A percentile compares a stretch with the other conserved stretches of the same genome.
Conservation (phyloP, 2,888 invertebrate species). For the Harmothoe impar region DNA sequence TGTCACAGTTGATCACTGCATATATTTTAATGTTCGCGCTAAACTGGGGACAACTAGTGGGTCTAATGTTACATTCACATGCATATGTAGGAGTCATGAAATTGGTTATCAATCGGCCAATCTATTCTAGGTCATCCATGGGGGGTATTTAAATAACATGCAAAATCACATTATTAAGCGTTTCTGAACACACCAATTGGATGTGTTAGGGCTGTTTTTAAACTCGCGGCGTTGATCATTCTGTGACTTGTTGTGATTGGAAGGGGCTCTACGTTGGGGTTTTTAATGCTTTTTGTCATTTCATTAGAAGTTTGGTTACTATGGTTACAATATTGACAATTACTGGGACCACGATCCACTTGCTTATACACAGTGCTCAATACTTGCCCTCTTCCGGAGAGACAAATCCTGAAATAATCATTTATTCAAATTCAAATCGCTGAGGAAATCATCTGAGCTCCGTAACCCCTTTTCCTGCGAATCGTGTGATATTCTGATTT, state of each 20-base stretch:
- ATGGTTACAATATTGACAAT: constrained; percentile 41
- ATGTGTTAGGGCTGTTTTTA: background rate
- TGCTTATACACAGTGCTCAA: constrained; percentile 59
- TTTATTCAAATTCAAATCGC: constrained; percentile 45
- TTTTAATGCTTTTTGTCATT: background rate
- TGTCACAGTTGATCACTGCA: background rate
- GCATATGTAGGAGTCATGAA: background rate
- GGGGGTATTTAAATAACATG: background rate
- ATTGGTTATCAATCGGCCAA: background rate
- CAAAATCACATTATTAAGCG: background rate
- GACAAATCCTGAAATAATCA: constrained; percentile 56
- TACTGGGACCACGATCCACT: constrained; percentile 8
- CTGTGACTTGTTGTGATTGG: background rate
- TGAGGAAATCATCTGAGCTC: constrained; percentile 4
- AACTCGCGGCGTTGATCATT: background rate
- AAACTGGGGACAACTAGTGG: background rate
- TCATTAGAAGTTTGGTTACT: background rate
- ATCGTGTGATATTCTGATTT: background rate
- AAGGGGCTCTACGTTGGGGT: background rate
- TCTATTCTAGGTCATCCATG: background rate
- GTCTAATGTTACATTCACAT: background rate
- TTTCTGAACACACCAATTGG: background rate
- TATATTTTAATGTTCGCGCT: background rate
- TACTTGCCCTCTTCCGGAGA: constrained; percentile 61
- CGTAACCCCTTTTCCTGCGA: background rate